phyloP scores from a whole-genome alignment of 2,113 vertebrate species.

The Oncorhynchus clarkii region DNA sequence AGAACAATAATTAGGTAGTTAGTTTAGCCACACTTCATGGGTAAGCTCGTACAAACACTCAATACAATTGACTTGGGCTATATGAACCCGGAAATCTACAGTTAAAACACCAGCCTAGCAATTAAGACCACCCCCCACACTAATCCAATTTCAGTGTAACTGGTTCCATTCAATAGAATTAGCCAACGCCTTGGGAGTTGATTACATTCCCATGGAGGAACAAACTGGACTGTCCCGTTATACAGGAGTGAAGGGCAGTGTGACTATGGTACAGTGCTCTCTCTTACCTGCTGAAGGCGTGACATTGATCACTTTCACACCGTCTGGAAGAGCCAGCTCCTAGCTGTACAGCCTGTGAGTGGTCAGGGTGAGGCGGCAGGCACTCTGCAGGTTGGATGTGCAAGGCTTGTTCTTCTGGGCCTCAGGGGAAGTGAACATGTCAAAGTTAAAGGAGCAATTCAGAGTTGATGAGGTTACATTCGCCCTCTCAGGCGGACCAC shows the following conservation, averaged over 20 bases:
- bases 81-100: not conserved
- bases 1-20: not conserved
- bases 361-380: slow-evolving; percentile 84
- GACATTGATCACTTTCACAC: slow-evolving; percentile 85
- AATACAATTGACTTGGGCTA: too few relatives aligned
- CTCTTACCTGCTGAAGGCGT: slow-evolving; percentile 94
- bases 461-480: not conserved
- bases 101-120: too few relatives aligned
- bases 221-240: not conserved
- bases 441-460: slow-evolving; percentile 66
- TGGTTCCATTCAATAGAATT: not conserved
- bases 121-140: too few relatives aligned
- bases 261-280: not conserved
- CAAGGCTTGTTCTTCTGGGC: slow-evolving; percentile 78
- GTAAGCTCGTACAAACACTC: not conserved
- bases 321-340: slow-evolving; percentile 84
- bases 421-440: slow-evolving; percentile 72
- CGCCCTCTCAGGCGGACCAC: not conserved
- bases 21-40: too few relatives aligned
- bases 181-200: not conserved
- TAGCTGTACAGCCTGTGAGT: slow-evolving; percentile 86
- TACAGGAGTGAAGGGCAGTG: not conserved
- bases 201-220: not conserved
- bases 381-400: slow-evolving; percentile 89
- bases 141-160: not conserved